Evolutionary conservation across 2,113 vertebrate genomes (phyloP).

Genomic region (Conger conger): DNA sequence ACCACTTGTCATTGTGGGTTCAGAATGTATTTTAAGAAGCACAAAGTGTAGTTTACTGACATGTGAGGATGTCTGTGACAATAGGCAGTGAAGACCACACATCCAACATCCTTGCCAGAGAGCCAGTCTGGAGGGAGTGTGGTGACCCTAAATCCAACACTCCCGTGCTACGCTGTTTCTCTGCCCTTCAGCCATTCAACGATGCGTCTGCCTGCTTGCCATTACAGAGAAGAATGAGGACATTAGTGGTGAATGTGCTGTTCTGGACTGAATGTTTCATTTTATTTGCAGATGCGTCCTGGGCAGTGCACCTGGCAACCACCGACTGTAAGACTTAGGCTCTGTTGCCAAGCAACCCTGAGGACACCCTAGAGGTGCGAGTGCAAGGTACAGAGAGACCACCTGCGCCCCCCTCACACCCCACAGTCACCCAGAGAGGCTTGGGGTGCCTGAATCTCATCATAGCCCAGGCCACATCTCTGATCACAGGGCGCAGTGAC

Average conservation of each 20-base stretch:
- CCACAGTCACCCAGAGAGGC: background rate
- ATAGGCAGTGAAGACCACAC: background rate
- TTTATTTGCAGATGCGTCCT: background rate
- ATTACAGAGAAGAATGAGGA: background rate
- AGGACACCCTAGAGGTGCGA: background rate
- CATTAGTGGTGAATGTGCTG: background rate
- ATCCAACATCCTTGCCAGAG: background rate
- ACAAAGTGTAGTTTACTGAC: background rate
- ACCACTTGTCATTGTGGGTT: background rate
- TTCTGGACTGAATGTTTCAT: background rate
- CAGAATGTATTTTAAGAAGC: background rate
- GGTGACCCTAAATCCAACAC: too few species aligned
- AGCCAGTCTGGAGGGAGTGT: background rate
- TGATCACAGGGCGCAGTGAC: constrained; percentile 11
- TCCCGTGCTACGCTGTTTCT: too few species aligned
- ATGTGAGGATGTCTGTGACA: background rate
- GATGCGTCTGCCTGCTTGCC: too few species aligned
- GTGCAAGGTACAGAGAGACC: background rate
- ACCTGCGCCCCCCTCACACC: background rate
- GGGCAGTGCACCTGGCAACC: background rate
- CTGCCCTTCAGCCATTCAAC: background rate
- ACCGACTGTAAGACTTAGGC: background rate
- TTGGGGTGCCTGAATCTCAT: background rate
- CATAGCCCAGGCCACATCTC: background rate
- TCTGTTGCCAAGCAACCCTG: constrained; percentile 13